Percentiles rank a stretch among this genome's conserved stretches.
These are phyloP conservation scores for Eurosta solidaginis DNA, from an alignment of 1,140 invertebrate genomes.

Conservation along the genomic window DNA sequence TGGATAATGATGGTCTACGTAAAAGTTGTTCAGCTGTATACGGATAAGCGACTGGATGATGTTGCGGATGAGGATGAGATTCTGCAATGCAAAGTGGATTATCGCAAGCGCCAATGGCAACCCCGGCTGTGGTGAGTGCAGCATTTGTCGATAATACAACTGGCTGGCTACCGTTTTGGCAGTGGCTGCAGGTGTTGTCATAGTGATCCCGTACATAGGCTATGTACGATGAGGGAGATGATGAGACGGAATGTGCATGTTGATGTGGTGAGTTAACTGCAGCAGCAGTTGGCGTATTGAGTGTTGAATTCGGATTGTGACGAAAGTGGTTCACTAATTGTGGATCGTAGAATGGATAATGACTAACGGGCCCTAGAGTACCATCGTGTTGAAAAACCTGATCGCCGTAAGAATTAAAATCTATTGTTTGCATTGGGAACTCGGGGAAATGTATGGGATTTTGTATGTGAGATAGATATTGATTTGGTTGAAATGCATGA, in stretches of 20 bases:
- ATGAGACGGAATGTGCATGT: conserved; percentile 48
- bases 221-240: conserved; percentile 52
- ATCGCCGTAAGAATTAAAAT: conserved; percentile 37
- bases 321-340: conserved; percentile 58
- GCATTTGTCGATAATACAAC: conserved; percentile 56
- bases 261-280: conserved; percentile 41
- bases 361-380: conserved; percentile 35
- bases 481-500: conserved; percentile 47
- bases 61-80: conserved; percentile 55
- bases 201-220: conserved; percentile 56
- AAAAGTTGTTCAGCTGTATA: conserved; percentile 46
- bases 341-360: conserved; percentile 39
- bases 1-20: conserved; percentile 48
- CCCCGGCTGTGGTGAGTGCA: conserved; percentile 45
- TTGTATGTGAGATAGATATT: conserved; percentile 31
- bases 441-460: conserved; percentile 37
- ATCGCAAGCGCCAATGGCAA: conserved; percentile 49
- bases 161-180: conserved; percentile 55
- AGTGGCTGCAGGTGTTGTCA: conserved; percentile 56
- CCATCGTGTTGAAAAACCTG: conserved; percentile 38
- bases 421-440: conserved; percentile 35
- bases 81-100: conserved; percentile 54
- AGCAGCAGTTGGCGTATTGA: conserved; percentile 35
- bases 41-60: conserved; percentile 52
- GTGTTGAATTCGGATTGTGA: conserved; percentile 36